Percentiles rank a stretch among this genome's conserved stretches.
These are phyloP conservation scores for Melanargia galathea DNA, from an alignment of 2,888 invertebrate species.

Conservation along the genomic window DNA sequence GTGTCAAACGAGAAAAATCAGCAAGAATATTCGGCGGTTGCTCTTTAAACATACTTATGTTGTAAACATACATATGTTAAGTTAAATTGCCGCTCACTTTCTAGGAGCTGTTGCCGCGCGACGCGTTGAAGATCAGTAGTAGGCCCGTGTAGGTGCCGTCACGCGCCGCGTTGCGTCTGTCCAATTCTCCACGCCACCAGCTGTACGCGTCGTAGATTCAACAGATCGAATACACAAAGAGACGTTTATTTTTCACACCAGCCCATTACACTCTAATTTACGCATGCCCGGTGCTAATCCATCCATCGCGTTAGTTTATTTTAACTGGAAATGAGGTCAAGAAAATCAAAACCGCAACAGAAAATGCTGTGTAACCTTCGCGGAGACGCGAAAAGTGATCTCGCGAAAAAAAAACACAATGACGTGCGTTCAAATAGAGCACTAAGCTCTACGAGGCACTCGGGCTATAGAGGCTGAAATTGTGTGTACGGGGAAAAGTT, in stretches of 20 bases:
- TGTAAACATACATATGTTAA: too few species aligned
- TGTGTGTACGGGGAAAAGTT: conserved; percentile 30
- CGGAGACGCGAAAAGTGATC: conserved; percentile 41
- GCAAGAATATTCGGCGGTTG: too few species aligned
- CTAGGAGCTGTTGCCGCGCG: too few species aligned
- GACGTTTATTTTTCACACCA: conserved; percentile 34
- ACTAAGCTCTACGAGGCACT: conserved; percentile 35
- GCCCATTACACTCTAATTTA: conserved; percentile 48
- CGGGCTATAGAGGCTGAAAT: conserved; percentile 52
- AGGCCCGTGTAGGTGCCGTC: not conserved
- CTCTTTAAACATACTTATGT: too few species aligned
- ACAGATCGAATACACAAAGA: conserved; percentile 30
- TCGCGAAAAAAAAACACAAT: conserved; percentile 34
- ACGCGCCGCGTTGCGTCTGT: not conserved
- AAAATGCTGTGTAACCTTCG: conserved; percentile 62
- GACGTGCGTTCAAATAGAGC: conserved; percentile 38
- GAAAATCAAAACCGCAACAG: conserved; percentile 70
- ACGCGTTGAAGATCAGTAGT: too few species aligned
- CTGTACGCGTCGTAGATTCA: conserved; percentile 22
- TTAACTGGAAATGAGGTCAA: conserved; percentile 73
- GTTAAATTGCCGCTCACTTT: too few species aligned
- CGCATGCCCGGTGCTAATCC: conserved; percentile 60
- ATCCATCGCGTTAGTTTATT: conserved; percentile 68
- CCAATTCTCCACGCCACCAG: conserved; percentile 6
- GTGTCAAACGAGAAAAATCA: too few species aligned